Percentiles rank a stretch among this genome's conserved stretches.
phyloP scores from a whole-genome alignment of 2,797 vertebrate genomes.

The Anguilla marmorata region DNA sequence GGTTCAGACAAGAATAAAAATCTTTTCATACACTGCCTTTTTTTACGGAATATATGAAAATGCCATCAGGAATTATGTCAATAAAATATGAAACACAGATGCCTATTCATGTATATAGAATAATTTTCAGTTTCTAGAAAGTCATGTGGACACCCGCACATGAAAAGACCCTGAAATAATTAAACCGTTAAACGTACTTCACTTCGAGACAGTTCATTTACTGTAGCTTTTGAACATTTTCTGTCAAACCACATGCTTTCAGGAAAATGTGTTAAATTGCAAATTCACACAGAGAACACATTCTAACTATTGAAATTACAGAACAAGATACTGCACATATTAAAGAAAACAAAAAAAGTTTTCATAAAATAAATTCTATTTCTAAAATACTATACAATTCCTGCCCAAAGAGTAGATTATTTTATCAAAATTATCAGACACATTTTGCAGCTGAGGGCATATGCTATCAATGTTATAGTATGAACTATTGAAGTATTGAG shows the following conservation, averaged over 20 bases:
- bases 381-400: conserved; percentile 68
- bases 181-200: conserved; percentile 55
- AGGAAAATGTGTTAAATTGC: conserved; percentile 64
- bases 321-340: conserved; percentile 58
- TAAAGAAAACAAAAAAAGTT: conserved; percentile 64
- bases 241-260: conserved; percentile 67
- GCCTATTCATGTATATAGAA: neutral
- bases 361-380: conserved; percentile 60
- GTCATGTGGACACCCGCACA: conserved; percentile 58
- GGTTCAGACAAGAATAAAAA: neutral
- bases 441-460: conserved; percentile 63
- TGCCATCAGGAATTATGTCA: neutral
- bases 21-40: neutral
- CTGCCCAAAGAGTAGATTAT: conserved; percentile 59
- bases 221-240: conserved; percentile 49
- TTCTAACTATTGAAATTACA: conserved; percentile 55
- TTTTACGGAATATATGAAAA: neutral
- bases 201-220: conserved; percentile 48
- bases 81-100: neutral
- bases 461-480: conserved; percentile 50
- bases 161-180: conserved; percentile 54
- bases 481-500: conserved; percentile 46
- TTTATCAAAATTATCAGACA: conserved; percentile 59
- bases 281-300: conserved; percentile 65
- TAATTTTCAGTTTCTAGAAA: neutral